phyloP scores from a whole-genome alignment of 2,797 vertebrate genomes.

The Coregonus ussuriensis region DNA sequence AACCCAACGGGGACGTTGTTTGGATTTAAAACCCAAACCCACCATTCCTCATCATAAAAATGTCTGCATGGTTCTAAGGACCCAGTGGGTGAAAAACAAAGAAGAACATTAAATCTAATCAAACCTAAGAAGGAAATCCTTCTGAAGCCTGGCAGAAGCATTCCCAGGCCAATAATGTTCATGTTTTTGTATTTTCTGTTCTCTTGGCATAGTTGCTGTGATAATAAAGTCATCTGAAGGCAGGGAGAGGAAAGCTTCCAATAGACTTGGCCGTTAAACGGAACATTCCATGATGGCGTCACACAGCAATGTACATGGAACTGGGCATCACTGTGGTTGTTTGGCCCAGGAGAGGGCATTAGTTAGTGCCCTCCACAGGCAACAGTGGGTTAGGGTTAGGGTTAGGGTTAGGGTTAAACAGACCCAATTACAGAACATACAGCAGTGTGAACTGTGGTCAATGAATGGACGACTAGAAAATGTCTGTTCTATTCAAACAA shows the following conservation, averaged over 20 bases:
- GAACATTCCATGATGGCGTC: conserved; percentile 51
- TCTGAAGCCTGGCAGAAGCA: conserved; percentile 26
- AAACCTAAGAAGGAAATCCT: conserved; percentile 55
- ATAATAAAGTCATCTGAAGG: conserved; percentile 43
- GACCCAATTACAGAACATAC: background rate
- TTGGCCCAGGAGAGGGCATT: background rate
- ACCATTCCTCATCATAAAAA: background rate
- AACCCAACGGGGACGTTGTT: conserved; percentile 14
- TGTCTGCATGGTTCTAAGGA: background rate
- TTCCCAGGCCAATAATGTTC: conserved; percentile 20
- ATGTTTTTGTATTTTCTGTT: conserved; percentile 6
- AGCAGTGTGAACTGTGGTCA: background rate
- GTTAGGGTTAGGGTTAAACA: background rate
- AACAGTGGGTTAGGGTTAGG: background rate
- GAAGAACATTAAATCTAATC: conserved; percentile 1
- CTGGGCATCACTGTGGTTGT: background rate
- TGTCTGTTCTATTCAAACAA: background rate
- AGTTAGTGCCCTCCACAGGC: background rate
- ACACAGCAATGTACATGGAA: conserved; percentile 25
- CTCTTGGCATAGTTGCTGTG: conserved; percentile 36
- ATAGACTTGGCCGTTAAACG: background rate
- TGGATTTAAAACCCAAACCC: conserved; percentile 6
- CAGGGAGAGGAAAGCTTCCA: conserved; percentile 9
- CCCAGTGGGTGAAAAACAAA: conserved; percentile 8
- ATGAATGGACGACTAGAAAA: background rate